Evolutionary conservation across 2,113 vertebrate genomes (phyloP).

Genomic region (Chunga burmeisteri): DNA sequence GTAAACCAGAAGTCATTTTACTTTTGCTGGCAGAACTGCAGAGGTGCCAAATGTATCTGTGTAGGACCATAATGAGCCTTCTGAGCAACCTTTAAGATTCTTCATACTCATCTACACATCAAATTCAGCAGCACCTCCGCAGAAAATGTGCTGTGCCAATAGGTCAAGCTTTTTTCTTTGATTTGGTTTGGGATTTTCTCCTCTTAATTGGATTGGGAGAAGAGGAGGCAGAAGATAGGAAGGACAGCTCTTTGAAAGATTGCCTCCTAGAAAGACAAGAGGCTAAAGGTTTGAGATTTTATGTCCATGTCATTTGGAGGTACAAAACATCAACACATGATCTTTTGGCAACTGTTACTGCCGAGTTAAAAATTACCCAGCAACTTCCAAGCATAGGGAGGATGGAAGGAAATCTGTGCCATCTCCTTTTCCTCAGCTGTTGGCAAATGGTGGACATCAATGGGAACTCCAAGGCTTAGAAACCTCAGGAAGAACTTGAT

Average conservation of each 20-base stretch:
- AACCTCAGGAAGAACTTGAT: not conserved
- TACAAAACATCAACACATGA: not conserved
- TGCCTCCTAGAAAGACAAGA: not conserved
- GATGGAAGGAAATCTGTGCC: not conserved
- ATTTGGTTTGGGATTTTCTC: not conserved
- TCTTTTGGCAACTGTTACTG: not conserved
- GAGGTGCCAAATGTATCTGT: not conserved
- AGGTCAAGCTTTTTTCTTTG: not conserved
- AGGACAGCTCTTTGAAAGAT: not conserved
- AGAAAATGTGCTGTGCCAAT: not conserved
- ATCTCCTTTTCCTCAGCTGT: not conserved
- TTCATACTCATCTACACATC: not conserved
- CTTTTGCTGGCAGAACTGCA: not conserved
- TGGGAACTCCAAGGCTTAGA: not conserved
- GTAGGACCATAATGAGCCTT: not conserved
- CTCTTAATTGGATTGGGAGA: not conserved
- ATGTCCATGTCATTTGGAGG: not conserved
- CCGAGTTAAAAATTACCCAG: not conserved
- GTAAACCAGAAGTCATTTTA: not conserved
- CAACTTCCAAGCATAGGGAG: not conserved
- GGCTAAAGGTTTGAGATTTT: not conserved
- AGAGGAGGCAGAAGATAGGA: not conserved
- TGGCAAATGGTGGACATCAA: not conserved
- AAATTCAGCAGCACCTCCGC: not conserved
- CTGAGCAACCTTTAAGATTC: not conserved